Conservation (phyloP, 2,113 vertebrate species). For the Coreoperca whiteheadi region DNA sequence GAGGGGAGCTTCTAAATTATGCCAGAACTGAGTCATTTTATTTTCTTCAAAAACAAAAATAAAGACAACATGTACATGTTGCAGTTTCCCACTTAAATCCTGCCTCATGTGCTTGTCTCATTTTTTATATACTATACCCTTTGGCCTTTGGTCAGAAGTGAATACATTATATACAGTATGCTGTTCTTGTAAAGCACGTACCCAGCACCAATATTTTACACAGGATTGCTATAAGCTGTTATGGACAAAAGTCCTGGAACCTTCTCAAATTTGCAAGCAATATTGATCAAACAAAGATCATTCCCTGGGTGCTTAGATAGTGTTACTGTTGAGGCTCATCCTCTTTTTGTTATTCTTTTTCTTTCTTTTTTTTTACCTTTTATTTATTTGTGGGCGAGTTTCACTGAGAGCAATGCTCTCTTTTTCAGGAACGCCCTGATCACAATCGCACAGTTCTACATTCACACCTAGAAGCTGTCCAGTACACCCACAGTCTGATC, state of each 20-base stretch:
- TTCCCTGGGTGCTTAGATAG: neutral
- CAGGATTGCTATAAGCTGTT: neutral
- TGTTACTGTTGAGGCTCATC: neutral
- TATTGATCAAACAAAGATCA: neutral
- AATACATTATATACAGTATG: slow-evolving; percentile 18
- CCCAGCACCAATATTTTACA: neutral
- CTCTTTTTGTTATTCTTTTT: neutral
- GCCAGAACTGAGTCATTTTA: slow-evolving; percentile 11
- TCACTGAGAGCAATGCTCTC: no score
- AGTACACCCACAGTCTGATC: no score
- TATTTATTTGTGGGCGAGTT: no score
- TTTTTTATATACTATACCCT: slow-evolving; percentile 9
- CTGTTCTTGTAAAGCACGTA: slow-evolving; percentile 1
- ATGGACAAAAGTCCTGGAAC: neutral
- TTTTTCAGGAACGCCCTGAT: no score
- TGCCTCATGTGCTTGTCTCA: neutral
- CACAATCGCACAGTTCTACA: no score
- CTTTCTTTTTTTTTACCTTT: no score
- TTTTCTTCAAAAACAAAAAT: slow-evolving; percentile 31
- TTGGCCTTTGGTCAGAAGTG: neutral
- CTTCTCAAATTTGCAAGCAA: slow-evolving; percentile 1
- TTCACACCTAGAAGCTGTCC: no score
- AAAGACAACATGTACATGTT: slow-evolving; percentile 13
- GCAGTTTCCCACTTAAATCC: slow-evolving; percentile 18
- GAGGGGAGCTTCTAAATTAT: slow-evolving; percentile 11